Conservation (phyloP, 2,113 vertebrate species). For the Herpetotheres cachinnans region DNA sequence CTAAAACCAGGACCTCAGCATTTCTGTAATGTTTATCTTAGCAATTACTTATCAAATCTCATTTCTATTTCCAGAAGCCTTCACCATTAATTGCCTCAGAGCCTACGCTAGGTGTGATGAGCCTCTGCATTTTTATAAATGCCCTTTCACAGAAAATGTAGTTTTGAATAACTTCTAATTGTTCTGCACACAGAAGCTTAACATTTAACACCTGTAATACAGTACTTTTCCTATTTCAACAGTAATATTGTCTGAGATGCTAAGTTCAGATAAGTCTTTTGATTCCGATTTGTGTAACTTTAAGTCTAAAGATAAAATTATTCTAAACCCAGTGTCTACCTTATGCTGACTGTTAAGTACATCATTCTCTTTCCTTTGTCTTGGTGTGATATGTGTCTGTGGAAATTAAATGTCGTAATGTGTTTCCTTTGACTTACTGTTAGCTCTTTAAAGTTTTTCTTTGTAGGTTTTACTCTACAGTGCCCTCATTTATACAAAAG, state of each 20-base stretch:
- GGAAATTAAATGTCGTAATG: neutral
- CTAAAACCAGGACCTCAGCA: constrained; percentile 8
- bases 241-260: neutral
- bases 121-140: neutral
- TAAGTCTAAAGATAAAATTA: neutral
- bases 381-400: neutral
- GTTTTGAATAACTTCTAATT: neutral
- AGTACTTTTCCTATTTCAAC: neutral
- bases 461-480: neutral
- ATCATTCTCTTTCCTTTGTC: neutral
- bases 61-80: constrained; percentile 10
- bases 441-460: neutral
- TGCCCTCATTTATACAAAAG: neutral
- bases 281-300: neutral
- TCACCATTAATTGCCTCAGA: constrained; percentile 4
- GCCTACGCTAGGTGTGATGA: neutral
- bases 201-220: neutral
- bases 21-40: constrained; percentile 16
- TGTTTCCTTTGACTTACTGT: neutral
- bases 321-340: neutral
- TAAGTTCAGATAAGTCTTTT: neutral
- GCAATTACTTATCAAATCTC: constrained; percentile 26
- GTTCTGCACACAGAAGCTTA: neutral
- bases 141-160: neutral
- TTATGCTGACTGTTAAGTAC: neutral